Evolutionary conservation across 2,113 vertebrate species (phyloP).

Genomic region (Upupa epops): DNA sequence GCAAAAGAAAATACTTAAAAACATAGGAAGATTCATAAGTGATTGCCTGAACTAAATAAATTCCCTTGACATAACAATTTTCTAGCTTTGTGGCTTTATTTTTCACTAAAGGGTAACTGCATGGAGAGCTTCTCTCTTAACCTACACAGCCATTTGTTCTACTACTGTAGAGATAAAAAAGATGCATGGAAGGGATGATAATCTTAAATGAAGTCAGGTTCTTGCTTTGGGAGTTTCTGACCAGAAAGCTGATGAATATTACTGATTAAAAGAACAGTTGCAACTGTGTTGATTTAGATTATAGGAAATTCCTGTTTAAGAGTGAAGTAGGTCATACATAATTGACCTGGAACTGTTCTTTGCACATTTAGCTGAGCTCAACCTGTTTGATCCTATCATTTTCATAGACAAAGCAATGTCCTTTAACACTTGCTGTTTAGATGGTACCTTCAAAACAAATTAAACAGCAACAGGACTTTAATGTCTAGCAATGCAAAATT

Average conservation of each 20-base stretch:
- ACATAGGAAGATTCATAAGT: not conserved
- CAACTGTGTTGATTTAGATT: not conserved
- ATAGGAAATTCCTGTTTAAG: not conserved
- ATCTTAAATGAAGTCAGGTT: not conserved
- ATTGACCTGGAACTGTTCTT: not conserved
- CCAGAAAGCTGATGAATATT: not conserved
- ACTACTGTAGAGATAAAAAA: not conserved
- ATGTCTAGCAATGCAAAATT: fast-evolving
- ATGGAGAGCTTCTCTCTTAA: not conserved
- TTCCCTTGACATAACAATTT: not conserved
- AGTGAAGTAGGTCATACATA: not conserved
- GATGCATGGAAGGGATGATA: not conserved
- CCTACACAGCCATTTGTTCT: not conserved
- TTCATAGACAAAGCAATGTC: not conserved
- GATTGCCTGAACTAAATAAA: not conserved
- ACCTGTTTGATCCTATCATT: not conserved
- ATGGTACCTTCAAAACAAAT: not conserved
- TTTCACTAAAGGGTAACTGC: not conserved
- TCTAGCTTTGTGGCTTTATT: not conserved
- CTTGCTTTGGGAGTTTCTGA: not conserved
- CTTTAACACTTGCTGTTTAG: not conserved
- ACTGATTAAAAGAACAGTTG: not conserved
- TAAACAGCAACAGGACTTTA: not conserved
- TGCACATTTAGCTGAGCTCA: not conserved
- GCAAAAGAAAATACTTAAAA: not conserved